Base-by-base conservation (phyloP, 1,140 invertebrate species). In the Stegodyphus dumicola region DNA sequence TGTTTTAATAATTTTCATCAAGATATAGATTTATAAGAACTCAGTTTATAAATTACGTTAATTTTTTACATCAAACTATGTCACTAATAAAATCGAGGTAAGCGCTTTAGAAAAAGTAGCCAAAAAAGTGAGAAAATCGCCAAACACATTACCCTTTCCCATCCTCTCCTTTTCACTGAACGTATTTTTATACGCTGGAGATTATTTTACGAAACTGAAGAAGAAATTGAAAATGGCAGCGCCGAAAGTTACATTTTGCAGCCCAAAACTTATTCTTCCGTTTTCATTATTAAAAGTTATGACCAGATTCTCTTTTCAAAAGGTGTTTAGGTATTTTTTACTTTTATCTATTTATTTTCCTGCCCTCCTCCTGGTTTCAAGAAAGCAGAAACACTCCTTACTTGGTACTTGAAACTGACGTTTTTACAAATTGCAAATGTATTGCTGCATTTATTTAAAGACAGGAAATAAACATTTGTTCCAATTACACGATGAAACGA, bases 201-300 rank as follows among this genome's bases (percentile, higher is more conserved):
- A 85, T 85, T 85, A 85, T 85, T 85, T 77, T 85, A 85, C 74
- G 15, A 85, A 85, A 85, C 71, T 69, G 73, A 85, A 85, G 73
- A 56, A 76, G 73, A 85, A 85, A 85, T 85, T 85, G 81, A 85
- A 85, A 85, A 85, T 85, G 81, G 81, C 81, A 85, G 73, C 73
- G n/a, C 17, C 74, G 73, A 69, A 85, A 85, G 60, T 85, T 85
- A 85, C 81, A 77, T 77, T 83, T 83, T 83, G 66, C 73, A 77
- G 81, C 64, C 64, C 73, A 70, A 85, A 85, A 85, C 81, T 85
- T 85, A 85, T 85, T 85, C 81, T 76, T 76, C 73, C 66, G 74
- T 85, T 85, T 85, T 85, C 81, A 85, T 85, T 85, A 85, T 85
- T 77, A 85, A 85, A 85, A 85, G 81, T 85, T 85, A 85, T 85